Percentiles rank a stretch among this genome's conserved stretches.
These are phyloP conservation scores for Himalopsyche kuldschensis DNA, from an alignment of 2,888 invertebrate genomes.

Conservation along the genomic window DNA sequence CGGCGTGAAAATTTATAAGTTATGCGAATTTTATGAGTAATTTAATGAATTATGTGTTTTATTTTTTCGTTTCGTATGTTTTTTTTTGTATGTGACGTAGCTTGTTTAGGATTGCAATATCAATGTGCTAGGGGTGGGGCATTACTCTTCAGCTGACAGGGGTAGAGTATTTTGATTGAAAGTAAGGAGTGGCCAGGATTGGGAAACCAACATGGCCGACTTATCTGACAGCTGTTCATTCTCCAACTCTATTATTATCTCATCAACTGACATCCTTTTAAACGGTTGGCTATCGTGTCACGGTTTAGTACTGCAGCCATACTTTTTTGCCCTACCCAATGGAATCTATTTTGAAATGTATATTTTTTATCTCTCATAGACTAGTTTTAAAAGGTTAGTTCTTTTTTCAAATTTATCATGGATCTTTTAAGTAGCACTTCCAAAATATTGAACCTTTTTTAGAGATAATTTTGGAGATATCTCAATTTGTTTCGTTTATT, in stretches of 20 bases:
- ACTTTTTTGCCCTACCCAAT: background rate
- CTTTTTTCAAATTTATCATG: background rate
- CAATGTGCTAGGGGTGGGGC: constrained; percentile 26
- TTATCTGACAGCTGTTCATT: constrained; percentile 23
- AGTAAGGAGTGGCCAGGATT: constrained; percentile 28
- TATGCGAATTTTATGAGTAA: background rate
- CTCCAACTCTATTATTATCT: constrained; percentile 28
- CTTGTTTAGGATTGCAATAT: constrained; percentile 4
- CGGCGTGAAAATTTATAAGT: background rate
- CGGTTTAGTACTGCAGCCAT: constrained; percentile 6
- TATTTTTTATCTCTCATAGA: background rate
- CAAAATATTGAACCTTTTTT: background rate
- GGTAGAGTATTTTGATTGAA: constrained; percentile 35
- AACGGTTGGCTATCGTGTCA: constrained; percentile 7
- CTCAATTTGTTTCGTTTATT: background rate
- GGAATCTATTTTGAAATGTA: background rate
- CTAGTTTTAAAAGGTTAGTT: background rate
- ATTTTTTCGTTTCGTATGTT: background rate
- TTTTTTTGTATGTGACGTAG: background rate
- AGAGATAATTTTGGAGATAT: background rate
- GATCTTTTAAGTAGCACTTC: background rate
- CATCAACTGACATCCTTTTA: constrained; percentile 27
- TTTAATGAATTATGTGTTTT: background rate
- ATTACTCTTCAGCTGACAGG: constrained; percentile 17
- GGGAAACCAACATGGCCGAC: constrained; percentile 29